Conservation (phyloP, 2,797 vertebrate species). For the Argentina silus region DNA sequence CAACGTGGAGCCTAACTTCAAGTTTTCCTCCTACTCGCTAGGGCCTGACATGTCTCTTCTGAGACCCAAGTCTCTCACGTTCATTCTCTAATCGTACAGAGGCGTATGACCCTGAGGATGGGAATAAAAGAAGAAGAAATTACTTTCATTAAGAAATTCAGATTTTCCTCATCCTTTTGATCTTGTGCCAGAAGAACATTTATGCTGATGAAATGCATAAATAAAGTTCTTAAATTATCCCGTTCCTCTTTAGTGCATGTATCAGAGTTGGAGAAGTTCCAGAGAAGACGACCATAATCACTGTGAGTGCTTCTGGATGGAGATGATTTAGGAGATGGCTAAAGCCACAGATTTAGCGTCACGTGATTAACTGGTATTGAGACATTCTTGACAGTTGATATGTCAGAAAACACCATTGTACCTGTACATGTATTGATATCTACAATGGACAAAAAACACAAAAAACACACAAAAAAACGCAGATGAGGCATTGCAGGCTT, state of each 20-base stretch:
- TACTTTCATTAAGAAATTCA: slow-evolving; percentile 87
- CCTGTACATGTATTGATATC: slow-evolving; percentile 15
- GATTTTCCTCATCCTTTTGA: slow-evolving; percentile 81
- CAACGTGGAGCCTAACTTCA: slow-evolving; percentile 64
- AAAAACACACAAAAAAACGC: no score
- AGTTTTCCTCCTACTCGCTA: slow-evolving; percentile 58
- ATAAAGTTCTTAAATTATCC: slow-evolving; percentile 84
- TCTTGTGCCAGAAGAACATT: slow-evolving; percentile 84
- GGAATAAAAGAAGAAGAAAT: slow-evolving; percentile 84
- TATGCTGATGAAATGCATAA: slow-evolving; percentile 87
- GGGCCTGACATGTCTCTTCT: slow-evolving; percentile 58
- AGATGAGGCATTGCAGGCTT: no score
- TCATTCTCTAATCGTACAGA: slow-evolving; percentile 77
- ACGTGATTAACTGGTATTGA: slow-evolving; percentile 50
- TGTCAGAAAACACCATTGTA: slow-evolving; percentile 17
- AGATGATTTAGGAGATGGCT: slow-evolving; percentile 73
- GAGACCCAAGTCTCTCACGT: slow-evolving; percentile 67
- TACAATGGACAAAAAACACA: not conserved
- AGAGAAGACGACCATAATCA: slow-evolving; percentile 80
- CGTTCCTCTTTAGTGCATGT: slow-evolving; percentile 72
- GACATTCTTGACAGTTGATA: slow-evolving; percentile 47
- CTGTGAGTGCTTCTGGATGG: slow-evolving; percentile 71
- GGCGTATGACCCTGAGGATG: slow-evolving; percentile 82
- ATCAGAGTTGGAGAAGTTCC: slow-evolving; percentile 80
- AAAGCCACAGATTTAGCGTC: slow-evolving; percentile 51